Base-by-base conservation (phyloP, 2,113 vertebrate genomes). In the Steatornis caripensis region DNA sequence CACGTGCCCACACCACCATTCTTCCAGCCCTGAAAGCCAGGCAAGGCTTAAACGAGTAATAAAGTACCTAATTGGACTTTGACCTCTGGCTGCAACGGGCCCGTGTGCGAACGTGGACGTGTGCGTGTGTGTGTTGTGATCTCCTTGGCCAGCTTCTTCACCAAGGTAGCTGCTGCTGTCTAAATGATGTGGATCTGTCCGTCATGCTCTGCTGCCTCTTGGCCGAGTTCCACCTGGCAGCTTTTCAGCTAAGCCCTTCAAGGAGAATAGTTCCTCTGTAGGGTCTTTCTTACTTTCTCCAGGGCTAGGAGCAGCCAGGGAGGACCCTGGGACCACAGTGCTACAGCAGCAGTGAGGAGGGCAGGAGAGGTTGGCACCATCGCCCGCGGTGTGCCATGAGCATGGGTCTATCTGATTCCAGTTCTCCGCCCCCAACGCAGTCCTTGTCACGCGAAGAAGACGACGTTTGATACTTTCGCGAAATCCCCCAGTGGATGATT, bases 301-400 rank as follows among this genome's bases (percentile, higher is more conserved):
- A 3, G 15, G 23, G 15, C 24, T 54, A 58, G 64, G 46, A 93
- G 49, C 46, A 57, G 36, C 9, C 51, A 15, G 71, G 8, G 34
- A 37, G 53, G 23, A 32, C 21, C 24, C 34, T 0, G 10, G 37
- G 49, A 61, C 19, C 4, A 1, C 1, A 2, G 10, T 3, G 39
- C 30, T 45, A 3, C 0, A 0, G 61, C 48, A 32, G 39, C n/a
- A 55, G 48, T 1, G 69, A 16, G 32, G 69, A 16, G 32, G 20
- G 36, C 5, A 1, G 37, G 68, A 87, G 36, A 37, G 37, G 29
- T 32, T 36, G 84, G 62, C 32, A 21, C 32, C 66, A 0, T 43
- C 1, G 0, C 14, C 34, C 51, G 21, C 29, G 2, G 0, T 0
- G 8, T 19, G 43, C 22, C 51, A 4, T 0, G 0, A 60, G 34